Evolutionary conservation across 2,797 vertebrate genomes (phyloP), one percentile per base, ranked within the genome.

Genomic region (Aldrovandia affinis): DNA sequence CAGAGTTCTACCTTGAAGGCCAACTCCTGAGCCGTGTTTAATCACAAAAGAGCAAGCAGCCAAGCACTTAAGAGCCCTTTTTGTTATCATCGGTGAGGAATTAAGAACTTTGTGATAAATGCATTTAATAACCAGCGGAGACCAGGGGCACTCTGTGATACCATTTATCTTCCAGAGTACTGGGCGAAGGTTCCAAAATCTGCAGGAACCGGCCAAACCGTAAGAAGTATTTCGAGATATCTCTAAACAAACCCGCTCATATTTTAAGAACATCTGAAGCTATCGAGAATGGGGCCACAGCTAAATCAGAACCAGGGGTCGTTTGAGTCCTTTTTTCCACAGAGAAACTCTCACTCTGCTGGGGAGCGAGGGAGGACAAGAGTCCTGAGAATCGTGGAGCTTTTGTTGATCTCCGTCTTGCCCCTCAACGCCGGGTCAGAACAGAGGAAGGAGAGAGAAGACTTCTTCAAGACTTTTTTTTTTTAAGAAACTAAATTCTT

Each of bases 91-190:
- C 91, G 88, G 85, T 88, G 90, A 92, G 91, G 92, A 93, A 94
- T 90, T 91, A 86, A 89, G 88, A 90, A 88, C 87, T 89, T 85
- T 86, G 90, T 92, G 92, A 95, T 92, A 89, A 90, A 95, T 93
- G 91, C 25, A 77, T 93, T 93, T 90, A 93, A 94, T 93, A 94
- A 92, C 86, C 86, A 86, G 55, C 90, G 90, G 90, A 93, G 95
- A 92, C 85, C 84, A 92, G 91, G 91, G 89, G 92, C 93, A 6
- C 12, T 91, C 93, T 93, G 22, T 20, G n/a, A 73, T 87, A 78
- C 78, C 85, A 95, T 95, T 89, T 92, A 93, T 95, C 91, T 92
- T 42, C 63, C 55, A 85, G 63, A 15, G 65, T 86, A 89, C 86
- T 84, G 87, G 83, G 84, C 86, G 75, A 86, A 86, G 73, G 88